Evolutionary conservation across 2,113 vertebrate genomes (phyloP), one percentile per base, ranked within the genome.

Genomic region (Oreochromis tanganicae): DNA sequence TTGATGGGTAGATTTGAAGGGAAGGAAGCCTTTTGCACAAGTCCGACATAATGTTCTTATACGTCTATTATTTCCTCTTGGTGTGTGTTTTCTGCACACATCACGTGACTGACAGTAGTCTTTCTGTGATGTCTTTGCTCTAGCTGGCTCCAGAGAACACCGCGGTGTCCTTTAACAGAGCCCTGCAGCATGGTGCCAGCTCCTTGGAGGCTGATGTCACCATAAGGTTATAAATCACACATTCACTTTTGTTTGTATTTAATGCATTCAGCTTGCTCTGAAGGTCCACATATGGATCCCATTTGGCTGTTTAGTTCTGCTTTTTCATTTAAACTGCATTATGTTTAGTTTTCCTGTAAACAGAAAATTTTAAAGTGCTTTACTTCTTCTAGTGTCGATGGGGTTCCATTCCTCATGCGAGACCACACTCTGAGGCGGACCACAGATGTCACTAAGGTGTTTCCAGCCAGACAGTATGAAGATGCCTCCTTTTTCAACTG

Each of bases 101-200:
- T 3, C 10, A n/a, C 29, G 27, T 86, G 80, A 38, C 80, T 92
- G 50, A 91, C 82, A 13, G n/a, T 34, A 2, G 10, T 38, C 50
- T 5, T 11, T 19, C 52, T 92, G 36, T 91, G 55, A 79, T 19
- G 17, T 89, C 19, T 88, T 29, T 50, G 66, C 55, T 89, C 7
- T 50, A 99, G 99, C 66, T 99, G 93, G 98, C 98, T 83, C 98
- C 99, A 75, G 99, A 99, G 90, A 98, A 99, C 95, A 99, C 98
- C 1, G 71, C 98, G 91, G 97, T 99, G 97, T 98, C 99, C 90
- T 99, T 99, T 92, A 97, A 96, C 93, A 97, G 97, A 94, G 98
- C 98, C 3, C 95, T 98, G 56, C 98, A 98, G 91, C 97, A 98
- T 80, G 97, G 96, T 81, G 95, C 96, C 11, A 96, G 94, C 0